These are phyloP conservation scores for Halocynthia aurantium DNA, from an alignment of 23 tunicate species.

Conservation along the genomic window DNA sequence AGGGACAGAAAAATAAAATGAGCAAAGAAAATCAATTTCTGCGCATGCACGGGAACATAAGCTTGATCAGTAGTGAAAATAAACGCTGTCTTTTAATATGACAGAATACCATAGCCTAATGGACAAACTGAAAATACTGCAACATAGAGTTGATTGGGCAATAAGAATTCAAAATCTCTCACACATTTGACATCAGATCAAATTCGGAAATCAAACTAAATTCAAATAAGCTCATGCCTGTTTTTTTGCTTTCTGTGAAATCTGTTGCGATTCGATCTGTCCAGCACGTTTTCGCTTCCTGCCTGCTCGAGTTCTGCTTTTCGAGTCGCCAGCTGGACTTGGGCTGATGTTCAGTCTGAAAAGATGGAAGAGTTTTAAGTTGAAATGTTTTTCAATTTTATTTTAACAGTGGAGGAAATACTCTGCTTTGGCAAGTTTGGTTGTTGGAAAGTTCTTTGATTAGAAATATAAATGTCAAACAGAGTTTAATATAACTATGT, in stretches of 20 bases:
- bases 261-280: constrained; percentile 20
- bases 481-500: too few species aligned
- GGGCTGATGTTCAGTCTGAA: constrained; percentile 68
- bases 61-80: too few species aligned
- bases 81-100: too few species aligned
- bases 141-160: not conserved
- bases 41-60: too few species aligned
- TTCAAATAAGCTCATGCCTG: constrained; percentile 10
- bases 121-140: not conserved
- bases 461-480: too few species aligned
- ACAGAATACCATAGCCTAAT: not conserved
- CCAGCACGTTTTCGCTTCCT: constrained; percentile 59
- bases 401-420: too few species aligned
- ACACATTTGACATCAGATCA: not conserved
- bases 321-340: constrained; percentile 34
- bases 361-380: not conserved
- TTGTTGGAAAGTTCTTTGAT: too few species aligned
- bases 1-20: not conserved
- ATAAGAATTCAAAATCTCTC: not conserved
- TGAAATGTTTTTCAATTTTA: too few species aligned
- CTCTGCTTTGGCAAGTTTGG: too few species aligned
- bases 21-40: not conserved
- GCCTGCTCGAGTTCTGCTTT: constrained; percentile 50
- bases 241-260: constrained; percentile 24
- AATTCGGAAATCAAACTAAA: constrained; percentile 2